These are phyloP conservation scores for Pandemis heparana DNA, from an alignment of 2,888 invertebrate species.

Conservation along the genomic window DNA sequence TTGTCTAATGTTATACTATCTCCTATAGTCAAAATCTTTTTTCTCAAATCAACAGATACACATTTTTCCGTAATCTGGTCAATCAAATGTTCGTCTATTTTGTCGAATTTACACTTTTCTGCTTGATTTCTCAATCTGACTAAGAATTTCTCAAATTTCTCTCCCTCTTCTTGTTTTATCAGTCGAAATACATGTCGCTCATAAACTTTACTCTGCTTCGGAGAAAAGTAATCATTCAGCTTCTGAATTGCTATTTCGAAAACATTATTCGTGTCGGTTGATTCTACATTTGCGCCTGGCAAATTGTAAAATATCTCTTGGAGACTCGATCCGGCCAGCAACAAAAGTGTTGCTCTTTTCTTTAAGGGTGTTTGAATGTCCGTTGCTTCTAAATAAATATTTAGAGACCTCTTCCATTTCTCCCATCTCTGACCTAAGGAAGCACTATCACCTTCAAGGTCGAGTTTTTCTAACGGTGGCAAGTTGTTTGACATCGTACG, in stretches of 20 bases:
- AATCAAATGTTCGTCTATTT: conserved; percentile 6
- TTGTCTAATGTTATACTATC: conserved; percentile 5
- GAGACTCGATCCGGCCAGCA: too few relatives aligned
- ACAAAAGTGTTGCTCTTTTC: too few relatives aligned
- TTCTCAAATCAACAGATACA: neutral
- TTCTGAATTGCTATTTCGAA: conserved; percentile 28
- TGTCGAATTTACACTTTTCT: conserved; percentile 17
- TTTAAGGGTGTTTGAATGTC: too few relatives aligned
- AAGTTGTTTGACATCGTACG: too few relatives aligned
- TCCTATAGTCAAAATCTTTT: conserved; percentile 10
- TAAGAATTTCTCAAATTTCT: conserved; percentile 18
- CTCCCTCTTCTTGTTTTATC: conserved; percentile 18
- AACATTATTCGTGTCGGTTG: too few relatives aligned
- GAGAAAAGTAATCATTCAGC: conserved; percentile 20
- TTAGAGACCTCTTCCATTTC: too few relatives aligned
- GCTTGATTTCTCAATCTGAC: conserved; percentile 12
- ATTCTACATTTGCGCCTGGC: too few relatives aligned
- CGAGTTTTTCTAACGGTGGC: too few relatives aligned
- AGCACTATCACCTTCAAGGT: too few relatives aligned
- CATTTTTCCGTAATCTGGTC: conserved; percentile 16
- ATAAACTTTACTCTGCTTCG: conserved; percentile 12
- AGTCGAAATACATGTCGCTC: conserved; percentile 15
- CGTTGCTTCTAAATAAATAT: too few relatives aligned
- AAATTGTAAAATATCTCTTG: too few relatives aligned
- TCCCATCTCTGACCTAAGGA: too few relatives aligned